Percentiles rank a stretch among this genome's conserved stretches.
phyloP scores from a whole-genome alignment of 2,888 invertebrate genomes.

The Noctua janthina region DNA sequence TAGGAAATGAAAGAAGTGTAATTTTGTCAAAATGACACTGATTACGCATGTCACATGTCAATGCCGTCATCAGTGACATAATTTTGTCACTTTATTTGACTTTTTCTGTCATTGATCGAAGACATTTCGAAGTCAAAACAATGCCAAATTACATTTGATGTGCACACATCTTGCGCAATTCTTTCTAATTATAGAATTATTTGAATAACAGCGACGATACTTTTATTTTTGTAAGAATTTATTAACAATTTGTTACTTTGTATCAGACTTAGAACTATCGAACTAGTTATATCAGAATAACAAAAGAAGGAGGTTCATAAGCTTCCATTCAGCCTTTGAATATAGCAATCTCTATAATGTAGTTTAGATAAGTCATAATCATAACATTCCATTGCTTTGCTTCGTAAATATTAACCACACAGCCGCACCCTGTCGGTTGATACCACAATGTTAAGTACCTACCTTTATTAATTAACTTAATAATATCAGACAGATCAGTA shows the following conservation, averaged over 20 bases:
- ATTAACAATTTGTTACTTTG: not conserved
- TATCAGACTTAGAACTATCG: not conserved
- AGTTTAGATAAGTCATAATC: too few species aligned
- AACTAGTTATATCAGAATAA: too few species aligned
- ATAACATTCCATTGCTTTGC: too few species aligned
- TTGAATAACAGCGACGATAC: not conserved
- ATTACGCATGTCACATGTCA: conserved; percentile 51
- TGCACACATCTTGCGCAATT: conserved; percentile 20
- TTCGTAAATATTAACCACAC: too few species aligned
- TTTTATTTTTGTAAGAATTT: not conserved
- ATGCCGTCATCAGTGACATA: conserved; percentile 57
- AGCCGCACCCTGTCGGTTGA: too few species aligned
- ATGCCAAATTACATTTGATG: not conserved
- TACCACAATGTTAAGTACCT: too few species aligned
- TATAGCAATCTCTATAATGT: too few species aligned
- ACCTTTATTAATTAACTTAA: too few species aligned
- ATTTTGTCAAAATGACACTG: conserved; percentile 51
- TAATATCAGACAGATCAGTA: too few species aligned
- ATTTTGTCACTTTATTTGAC: conserved; percentile 56
- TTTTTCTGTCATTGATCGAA: conserved; percentile 49
- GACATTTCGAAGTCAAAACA: conserved; percentile 34
- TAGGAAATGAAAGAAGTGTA: not conserved
- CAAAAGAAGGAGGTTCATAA: too few species aligned
- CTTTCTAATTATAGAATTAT: not conserved
- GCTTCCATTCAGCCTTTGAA: too few species aligned